Percentiles rank a stretch among this genome's conserved stretches.
Evolutionary conservation across 2,113 vertebrate genomes (phyloP).

Genomic region (Piprites chloris): DNA sequence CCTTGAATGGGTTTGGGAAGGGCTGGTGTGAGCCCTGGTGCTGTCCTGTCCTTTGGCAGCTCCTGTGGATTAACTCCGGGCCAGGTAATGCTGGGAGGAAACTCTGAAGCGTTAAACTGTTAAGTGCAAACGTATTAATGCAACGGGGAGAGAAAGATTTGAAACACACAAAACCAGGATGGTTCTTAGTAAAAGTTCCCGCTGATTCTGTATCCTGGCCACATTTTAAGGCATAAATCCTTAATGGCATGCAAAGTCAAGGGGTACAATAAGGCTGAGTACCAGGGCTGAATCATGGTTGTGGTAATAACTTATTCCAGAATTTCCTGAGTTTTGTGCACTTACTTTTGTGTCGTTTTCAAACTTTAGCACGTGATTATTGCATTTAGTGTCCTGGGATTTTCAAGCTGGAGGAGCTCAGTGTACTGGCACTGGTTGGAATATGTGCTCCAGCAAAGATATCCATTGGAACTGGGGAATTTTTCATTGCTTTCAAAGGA

Average conservation of each 20-base stretch:
- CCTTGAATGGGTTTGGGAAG: constrained; percentile 12
- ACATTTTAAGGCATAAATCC: constrained; percentile 18
- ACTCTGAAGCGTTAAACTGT: constrained; percentile 27
- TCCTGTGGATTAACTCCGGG: not conserved
- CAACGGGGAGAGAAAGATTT: not conserved
- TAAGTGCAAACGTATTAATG: constrained; percentile 15
- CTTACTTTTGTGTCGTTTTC: not conserved
- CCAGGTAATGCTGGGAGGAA: constrained; percentile 36
- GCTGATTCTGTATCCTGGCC: not conserved
- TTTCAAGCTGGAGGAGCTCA: not conserved
- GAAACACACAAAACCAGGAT: not conserved
- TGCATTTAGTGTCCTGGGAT: not conserved
- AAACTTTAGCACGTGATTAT: not conserved
- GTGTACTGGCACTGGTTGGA: not conserved
- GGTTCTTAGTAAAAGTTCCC: constrained; percentile 31
- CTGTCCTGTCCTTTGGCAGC: constrained; percentile 31
- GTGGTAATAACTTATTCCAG: constrained; percentile 12
- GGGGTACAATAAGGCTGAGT: not conserved
- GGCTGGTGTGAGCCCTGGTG: not conserved
- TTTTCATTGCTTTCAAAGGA: not conserved
- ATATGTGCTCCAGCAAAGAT: not conserved
- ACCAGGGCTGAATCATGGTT: not conserved
- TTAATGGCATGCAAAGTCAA: not conserved
- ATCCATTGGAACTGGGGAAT: not conserved
- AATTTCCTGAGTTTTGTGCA: constrained; percentile 45